Base-by-base conservation (phyloP, 2,113 vertebrate species). In the Tragelaphus buxtoni region DNA sequence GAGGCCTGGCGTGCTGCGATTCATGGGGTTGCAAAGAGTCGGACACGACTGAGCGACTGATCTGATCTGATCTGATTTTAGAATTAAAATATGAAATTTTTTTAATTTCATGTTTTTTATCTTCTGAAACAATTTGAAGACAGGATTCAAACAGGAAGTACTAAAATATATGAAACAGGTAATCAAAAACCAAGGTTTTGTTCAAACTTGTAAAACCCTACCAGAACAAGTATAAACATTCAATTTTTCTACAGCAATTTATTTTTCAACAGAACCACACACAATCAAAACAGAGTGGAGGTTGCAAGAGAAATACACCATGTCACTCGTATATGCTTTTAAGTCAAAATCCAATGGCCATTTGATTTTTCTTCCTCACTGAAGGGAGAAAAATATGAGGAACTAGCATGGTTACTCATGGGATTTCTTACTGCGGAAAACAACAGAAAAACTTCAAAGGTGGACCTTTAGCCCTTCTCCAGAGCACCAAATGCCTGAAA, bases 171-270 rank as follows among this genome's bases (percentile, higher is more conserved):
- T 22, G 18, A 72, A 72, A 39, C 18, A 72, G n/a, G n/a, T 39
- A 39, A 72, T 72, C 9, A 39, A 72, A 72, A 72, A 56, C 10
- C 30, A 88, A 53, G 39, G 53, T 96, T 94, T 87, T 53, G 16
- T 26, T 28, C 18, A 61, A 56, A 5, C 10, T 60, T n/a, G 32
- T 93, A 65, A 84, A 42, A 93, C 7, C 45, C 49, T 30, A 92
- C 20, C 5, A 82, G 7, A 35, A 79, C 9, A 82, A 60, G 4
- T 16, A 88, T 69, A 95, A 82, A 47, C 11, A 91, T 69, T 95
- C 51, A 79, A 79, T 42, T n/a, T 74, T 82, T 94, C 58, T 93
- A 74, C 97, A 91, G 39, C 32, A 87, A 95, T 18, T 56, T 91
- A 83, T 56, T 96, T 95, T 89, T 81, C 56, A 93, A 22, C 3